Conservation (phyloP, 92 coral and sea anemone genomes). For the Parazoanthus swiftii region DNA sequence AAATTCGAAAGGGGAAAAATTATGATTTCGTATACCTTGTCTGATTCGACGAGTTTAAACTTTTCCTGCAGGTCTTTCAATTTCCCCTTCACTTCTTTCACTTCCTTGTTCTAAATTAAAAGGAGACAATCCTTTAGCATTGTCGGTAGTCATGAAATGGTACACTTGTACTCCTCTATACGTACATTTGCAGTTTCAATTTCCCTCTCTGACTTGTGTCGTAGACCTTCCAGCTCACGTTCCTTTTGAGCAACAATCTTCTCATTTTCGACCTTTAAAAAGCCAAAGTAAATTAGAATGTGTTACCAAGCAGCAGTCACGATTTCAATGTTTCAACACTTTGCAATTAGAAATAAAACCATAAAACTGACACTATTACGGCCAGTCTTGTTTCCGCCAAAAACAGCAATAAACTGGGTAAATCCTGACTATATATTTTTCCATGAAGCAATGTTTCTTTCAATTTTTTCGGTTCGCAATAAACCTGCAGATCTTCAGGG, state of each 20-base stretch:
- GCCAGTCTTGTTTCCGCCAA: background rate
- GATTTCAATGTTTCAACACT: background rate
- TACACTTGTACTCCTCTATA: background rate
- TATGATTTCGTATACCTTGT: background rate
- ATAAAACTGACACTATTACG: no score
- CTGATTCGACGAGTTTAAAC: conserved; percentile 13
- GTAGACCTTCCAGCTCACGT: conserved; percentile 77
- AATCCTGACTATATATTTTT: background rate
- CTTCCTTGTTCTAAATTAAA: conserved; percentile 41
- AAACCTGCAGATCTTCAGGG: no score
- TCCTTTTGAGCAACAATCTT: conserved; percentile 96
- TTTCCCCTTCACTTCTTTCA: conserved; percentile 42
- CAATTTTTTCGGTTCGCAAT: no score
- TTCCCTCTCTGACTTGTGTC: conserved; percentile 60
- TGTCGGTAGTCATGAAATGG: background rate
- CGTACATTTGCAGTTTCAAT: conserved; percentile 43
- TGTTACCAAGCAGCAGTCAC: background rate
- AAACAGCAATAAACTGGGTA: background rate
- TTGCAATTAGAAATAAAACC: background rate
- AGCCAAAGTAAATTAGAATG: background rate
- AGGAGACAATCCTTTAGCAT: background rate
- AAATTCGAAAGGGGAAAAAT: background rate
- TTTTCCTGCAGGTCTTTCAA: conserved; percentile 46
- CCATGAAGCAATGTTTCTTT: no score
- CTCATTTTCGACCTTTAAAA: conserved; percentile 85